A percentile compares a stretch with the other conserved stretches of the same genome.
Evolutionary conservation across 2,113 vertebrate species (phyloP).

Genomic region (Alouatta palliata): DNA sequence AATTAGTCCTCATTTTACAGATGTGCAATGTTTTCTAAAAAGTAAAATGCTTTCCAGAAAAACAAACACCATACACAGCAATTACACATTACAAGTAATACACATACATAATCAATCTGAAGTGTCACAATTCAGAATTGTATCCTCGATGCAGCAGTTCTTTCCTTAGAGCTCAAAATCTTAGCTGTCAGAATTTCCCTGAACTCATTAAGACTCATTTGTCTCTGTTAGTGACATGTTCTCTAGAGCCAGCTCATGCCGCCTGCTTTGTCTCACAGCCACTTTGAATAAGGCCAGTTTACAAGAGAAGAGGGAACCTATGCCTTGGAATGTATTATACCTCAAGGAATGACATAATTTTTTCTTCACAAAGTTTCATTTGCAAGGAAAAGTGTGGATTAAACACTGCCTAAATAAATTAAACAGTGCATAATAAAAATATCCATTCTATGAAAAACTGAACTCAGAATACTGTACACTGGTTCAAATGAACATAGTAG

Average conservation of each 20-base stretch:
- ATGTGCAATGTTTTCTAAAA: background rate
- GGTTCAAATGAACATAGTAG: background rate
- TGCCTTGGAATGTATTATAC: background rate
- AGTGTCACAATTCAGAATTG: background rate
- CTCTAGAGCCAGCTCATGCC: background rate
- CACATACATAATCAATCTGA: background rate
- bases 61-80: background rate
- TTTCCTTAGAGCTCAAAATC: background rate
- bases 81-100: no score
- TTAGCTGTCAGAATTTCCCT: background rate
- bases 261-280: constrained; percentile 50
- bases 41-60: background rate
- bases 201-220: constrained; percentile 66
- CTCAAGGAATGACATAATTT: background rate
- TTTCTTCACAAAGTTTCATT: constrained; percentile 17
- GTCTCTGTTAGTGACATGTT: constrained; percentile 51
- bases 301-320: background rate
- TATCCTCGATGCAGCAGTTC: background rate
- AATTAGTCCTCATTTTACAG: constrained; percentile 61
- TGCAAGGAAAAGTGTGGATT: constrained; percentile 33
- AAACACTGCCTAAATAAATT: constrained; percentile 31
- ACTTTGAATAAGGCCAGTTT: constrained; percentile 25
- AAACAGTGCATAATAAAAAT: background rate
- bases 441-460: background rate
- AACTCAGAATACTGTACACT: background rate